These are phyloP conservation scores for Xiphorhynchus erythropygius DNA, from an alignment of 2,797 vertebrate genomes.

Conservation along the genomic window DNA sequence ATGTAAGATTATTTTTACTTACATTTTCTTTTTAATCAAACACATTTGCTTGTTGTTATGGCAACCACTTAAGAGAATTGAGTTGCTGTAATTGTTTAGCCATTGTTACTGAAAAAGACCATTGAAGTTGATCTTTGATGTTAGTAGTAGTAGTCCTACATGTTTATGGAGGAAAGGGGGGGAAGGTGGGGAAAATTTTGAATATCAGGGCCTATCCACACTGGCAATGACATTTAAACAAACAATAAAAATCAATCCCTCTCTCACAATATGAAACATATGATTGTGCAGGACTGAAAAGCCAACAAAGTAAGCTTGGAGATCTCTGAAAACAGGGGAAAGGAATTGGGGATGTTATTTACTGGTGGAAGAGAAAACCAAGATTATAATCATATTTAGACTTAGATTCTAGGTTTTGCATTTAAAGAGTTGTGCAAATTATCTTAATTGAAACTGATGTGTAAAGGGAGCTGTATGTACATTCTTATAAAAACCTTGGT, in stretches of 20 bases:
- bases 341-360: background rate
- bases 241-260: conserved; percentile 29
- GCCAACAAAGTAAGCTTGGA: background rate
- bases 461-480: background rate
- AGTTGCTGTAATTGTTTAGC: conserved; percentile 26
- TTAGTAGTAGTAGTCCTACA: background rate
- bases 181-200: background rate
- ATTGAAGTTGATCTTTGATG: conserved; percentile 33
- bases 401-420: background rate
- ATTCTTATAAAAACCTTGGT: background rate
- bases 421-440: background rate
- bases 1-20: background rate
- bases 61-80: conserved; percentile 19
- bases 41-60: conserved; percentile 17
- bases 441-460: background rate
- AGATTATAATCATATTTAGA: background rate
- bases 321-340: background rate
- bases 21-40: conserved; percentile 30
- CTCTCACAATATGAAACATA: conserved; percentile 51
- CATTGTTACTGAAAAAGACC: conserved; percentile 31
- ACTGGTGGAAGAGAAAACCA: background rate
- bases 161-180: background rate
- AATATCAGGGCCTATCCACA: conserved; percentile 9
- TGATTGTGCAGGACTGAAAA: conserved; percentile 29
- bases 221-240: conserved; percentile 32